Evolutionary conservation across 2,888 invertebrate genomes (phyloP).

Genomic region (Acanthococcus lagerstroemiae): DNA sequence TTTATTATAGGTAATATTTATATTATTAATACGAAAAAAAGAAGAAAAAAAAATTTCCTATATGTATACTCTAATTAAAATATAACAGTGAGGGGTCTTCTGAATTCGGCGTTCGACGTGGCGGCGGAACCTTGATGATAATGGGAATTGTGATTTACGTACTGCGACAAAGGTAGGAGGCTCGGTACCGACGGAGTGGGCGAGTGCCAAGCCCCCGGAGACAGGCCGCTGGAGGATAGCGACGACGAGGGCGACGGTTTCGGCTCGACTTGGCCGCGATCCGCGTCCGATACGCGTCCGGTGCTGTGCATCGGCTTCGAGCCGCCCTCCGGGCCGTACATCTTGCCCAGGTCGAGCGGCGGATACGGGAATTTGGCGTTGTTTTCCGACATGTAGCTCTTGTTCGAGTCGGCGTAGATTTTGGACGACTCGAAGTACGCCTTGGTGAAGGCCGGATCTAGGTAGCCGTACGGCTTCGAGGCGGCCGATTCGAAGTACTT

Average conservation of each 20-base stretch:
- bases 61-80: slow-evolving; percentile 59
- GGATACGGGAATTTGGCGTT: slow-evolving; percentile 21
- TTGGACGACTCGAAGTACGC: slow-evolving; percentile 59
- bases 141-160: slow-evolving; percentile 48
- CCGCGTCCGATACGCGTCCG: slow-evolving; percentile 3
- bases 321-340: slow-evolving; percentile 2
- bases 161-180: slow-evolving; percentile 52
- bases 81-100: slow-evolving; percentile 66
- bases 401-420: slow-evolving; percentile 46
- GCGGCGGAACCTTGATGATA: slow-evolving; percentile 45
- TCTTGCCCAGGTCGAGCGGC: slow-evolving; percentile 20
- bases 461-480: slow-evolving; percentile 50
- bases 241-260: slow-evolving; percentile 32
- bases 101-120: slow-evolving; percentile 55
- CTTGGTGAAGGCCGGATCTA: slow-evolving; percentile 59
- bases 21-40: too few relatives aligned
- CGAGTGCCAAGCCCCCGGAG: slow-evolving; percentile 36
- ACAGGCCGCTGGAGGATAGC: slow-evolving; percentile 30
- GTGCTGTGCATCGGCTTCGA: background rate
- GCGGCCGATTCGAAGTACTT: slow-evolving; percentile 52
- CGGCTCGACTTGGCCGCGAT: slow-evolving; percentile 22
- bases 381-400: slow-evolving; percentile 26
- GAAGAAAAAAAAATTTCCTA: background rate
- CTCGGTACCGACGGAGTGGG: slow-evolving; percentile 42
- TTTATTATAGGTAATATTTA: too few relatives aligned